phyloP scores from a whole-genome alignment of 2,113 vertebrate species.

The Psilopogon haemacephalus region DNA sequence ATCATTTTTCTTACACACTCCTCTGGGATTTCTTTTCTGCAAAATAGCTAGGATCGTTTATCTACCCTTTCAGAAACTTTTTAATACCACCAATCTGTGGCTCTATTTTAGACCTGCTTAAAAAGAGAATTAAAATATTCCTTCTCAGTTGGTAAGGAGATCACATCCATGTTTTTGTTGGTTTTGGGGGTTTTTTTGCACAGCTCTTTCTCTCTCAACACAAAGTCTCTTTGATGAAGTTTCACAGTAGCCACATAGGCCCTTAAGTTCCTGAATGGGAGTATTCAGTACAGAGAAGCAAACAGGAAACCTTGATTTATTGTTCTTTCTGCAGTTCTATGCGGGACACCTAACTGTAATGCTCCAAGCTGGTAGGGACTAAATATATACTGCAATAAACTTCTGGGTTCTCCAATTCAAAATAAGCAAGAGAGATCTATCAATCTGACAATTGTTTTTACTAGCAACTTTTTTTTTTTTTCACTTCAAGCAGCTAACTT shows the following conservation, averaged over 20 bases:
- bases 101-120: neutral
- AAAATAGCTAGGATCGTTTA: neutral
- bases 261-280: neutral
- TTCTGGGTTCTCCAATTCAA: neutral
- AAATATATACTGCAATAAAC: neutral
- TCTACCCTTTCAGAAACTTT: neutral
- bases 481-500: neutral
- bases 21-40: neutral
- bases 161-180: neutral
- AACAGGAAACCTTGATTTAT: neutral
- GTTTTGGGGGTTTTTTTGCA: neutral
- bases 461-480: neutral
- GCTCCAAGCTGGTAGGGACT: neutral
- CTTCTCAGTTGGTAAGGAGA: neutral
- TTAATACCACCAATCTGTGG: neutral
- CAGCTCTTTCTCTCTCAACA: neutral
- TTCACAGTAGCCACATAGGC: neutral
- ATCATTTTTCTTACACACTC: neutral
- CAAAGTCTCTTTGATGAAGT: constrained; percentile 34
- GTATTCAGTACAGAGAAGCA: neutral
- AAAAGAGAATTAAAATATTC: neutral
- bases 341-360: neutral
- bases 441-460: neutral
- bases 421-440: neutral
- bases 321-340: neutral